Conservation (phyloP, 2,888 invertebrate genomes). For the Caenorhabditis imperialis region DNA sequence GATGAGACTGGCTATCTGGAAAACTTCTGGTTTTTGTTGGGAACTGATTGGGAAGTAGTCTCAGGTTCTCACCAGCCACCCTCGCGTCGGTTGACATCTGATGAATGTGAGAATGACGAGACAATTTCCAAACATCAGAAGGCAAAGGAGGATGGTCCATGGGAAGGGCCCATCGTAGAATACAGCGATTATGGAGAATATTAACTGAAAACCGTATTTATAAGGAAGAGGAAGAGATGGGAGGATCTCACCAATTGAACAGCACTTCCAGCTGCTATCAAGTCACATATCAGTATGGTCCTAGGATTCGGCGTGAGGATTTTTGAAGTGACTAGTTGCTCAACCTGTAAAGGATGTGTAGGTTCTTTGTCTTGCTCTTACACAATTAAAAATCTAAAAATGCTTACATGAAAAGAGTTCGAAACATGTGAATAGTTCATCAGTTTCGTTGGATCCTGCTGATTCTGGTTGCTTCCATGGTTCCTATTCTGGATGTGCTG, state of each 20-base stretch:
- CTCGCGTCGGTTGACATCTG: conserved; percentile 63
- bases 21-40: no score
- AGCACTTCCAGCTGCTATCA: conserved; percentile 72
- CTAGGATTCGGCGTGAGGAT: conserved; percentile 71
- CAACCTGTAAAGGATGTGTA: conserved; percentile 61
- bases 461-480: no score
- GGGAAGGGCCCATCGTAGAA: conserved; percentile 76
- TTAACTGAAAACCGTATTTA: conserved; percentile 60
- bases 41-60: no score
- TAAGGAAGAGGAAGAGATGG: neutral
- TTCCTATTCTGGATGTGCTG: conserved; percentile 54
- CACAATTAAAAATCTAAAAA: no score
- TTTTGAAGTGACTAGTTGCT: conserved; percentile 73
- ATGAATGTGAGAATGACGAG: conserved; percentile 70
- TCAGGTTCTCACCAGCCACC: conserved; percentile 63
- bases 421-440: conserved; percentile 61
- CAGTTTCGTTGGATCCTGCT: conserved; percentile 51
- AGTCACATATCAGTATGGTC: conserved; percentile 68
- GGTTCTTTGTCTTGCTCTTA: neutral
- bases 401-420: conserved; percentile 64
- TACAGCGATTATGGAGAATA: conserved; percentile 73
- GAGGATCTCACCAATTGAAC: conserved; percentile 73
- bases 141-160: conserved; percentile 58
- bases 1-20: conserved; percentile 70
- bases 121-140: conserved; percentile 71